phyloP scores from a whole-genome alignment of 2,888 invertebrate genomes.

The Acleris literana region DNA sequence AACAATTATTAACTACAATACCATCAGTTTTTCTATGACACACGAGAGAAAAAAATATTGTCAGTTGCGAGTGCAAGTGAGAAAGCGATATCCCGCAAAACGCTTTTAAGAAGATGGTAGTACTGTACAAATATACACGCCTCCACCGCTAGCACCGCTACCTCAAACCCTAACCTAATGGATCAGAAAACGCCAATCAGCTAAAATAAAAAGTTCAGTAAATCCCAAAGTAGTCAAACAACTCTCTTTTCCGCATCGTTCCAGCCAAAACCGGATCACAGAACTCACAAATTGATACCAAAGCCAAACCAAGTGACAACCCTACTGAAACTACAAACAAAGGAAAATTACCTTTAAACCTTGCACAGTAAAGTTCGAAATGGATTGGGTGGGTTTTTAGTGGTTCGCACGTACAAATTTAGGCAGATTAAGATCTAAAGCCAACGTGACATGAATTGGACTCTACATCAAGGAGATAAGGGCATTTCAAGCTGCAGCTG shows the following conservation, averaged over 20 bases:
- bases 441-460: conserved; percentile 10
- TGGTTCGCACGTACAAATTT: conserved; percentile 31
- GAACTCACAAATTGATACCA: conserved; percentile 20
- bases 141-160: not conserved
- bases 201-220: conserved; percentile 5
- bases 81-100: no score
- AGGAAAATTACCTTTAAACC: not conserved
- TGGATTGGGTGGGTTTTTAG: not conserved
- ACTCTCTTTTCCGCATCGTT: conserved; percentile 10
- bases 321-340: not conserved
- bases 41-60: no score
- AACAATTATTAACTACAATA: no score
- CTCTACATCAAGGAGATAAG: conserved; percentile 27
- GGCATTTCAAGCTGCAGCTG: conserved; percentile 1
- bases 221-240: conserved; percentile 9
- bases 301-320: conserved; percentile 18
- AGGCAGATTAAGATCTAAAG: conserved; percentile 15
- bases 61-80: no score
- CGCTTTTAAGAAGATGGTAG: no score
- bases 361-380: not conserved
- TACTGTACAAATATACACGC: no score
- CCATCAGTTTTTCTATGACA: no score
- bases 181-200: not conserved
- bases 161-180: not conserved
- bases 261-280: not conserved